Evolutionary conservation across 1,140 invertebrate genomes (phyloP), one percentile per base, ranked within the genome.

Genomic region (Theocolax elegans): DNA sequence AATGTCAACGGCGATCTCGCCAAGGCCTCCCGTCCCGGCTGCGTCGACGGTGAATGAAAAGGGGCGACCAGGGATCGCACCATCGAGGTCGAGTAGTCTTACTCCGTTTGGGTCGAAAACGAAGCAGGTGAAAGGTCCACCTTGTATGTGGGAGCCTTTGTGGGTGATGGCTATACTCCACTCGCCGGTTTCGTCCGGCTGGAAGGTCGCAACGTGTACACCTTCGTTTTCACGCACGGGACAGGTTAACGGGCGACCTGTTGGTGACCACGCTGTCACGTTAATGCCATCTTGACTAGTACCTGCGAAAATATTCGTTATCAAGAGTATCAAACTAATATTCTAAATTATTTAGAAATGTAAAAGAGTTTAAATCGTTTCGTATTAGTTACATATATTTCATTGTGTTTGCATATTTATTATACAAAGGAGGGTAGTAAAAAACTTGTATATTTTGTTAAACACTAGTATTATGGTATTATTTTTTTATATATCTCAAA

Each of bases 121-220:
- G 80, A 97, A 95, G 80, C 97, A 99, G 1, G 94, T 95, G 85
- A 98, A 99, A 3, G 97, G 97, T 60, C 96, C 96, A 51, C 97
- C 97, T 84, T 95, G 93, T 75, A 99, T 98, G 81, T 98, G 95
- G 79, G 96, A 93, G 40, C 94, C 95, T 77, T 97, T 95, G 82
- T 98, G 98, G 21, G 94, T 92, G 67, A 99, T 97, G 71, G 94
- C 93, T 59, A 99, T 97, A 73, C 94, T 93, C 97, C 97, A 99
- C 77, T 97, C 94, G 78, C 97, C 97, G 53, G 95, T 93, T 89
- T 99, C 97, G 75, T 97, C 94, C 6, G 97, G 97, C 81, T 96
- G 94, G 83, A 99, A 99, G 70, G 94, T 97, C 58, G 97, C 95
- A 71, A 93, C 94, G 80, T 95, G 95, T 17, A 93, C 91, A 68